Evolutionary conservation across 2,797 vertebrate genomes (phyloP).

Genomic region (Petrocephalus schoutedeni): DNA sequence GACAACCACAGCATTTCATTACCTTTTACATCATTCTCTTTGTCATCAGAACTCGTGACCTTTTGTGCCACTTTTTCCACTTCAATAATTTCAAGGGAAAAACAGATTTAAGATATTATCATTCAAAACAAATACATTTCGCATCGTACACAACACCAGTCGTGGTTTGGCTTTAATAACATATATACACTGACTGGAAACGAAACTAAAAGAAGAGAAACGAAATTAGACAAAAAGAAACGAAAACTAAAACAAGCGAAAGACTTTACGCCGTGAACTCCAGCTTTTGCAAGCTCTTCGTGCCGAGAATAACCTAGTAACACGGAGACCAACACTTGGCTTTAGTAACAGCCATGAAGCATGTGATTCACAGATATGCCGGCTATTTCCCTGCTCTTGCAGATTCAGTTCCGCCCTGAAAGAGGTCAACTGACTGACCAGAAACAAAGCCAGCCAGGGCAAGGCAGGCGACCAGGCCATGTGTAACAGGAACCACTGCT

Average conservation of each 20-base stretch:
- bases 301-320: slow-evolving; percentile 10
- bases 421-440: background rate
- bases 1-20: background rate
- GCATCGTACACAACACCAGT: background rate
- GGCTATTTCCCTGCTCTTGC: background rate
- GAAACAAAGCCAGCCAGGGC: background rate
- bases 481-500: background rate
- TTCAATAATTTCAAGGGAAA: background rate
- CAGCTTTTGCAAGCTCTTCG: background rate
- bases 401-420: background rate
- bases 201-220: background rate
- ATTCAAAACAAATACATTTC: background rate
- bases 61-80: background rate
- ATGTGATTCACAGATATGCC: slow-evolving; percentile 17
- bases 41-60: background rate
- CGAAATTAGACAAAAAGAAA: background rate
- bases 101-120: background rate
- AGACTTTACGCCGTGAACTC: background rate
- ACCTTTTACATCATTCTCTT: background rate
- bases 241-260: background rate
- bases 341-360: background rate
- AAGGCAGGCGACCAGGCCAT: background rate
- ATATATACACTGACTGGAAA: background rate
- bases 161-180: background rate
- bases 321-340: background rate